Percentiles rank a stretch among this genome's conserved stretches.
Evolutionary conservation across 2,113 vertebrate genomes (phyloP).

Genomic region (Lepisosteus oculatus): DNA sequence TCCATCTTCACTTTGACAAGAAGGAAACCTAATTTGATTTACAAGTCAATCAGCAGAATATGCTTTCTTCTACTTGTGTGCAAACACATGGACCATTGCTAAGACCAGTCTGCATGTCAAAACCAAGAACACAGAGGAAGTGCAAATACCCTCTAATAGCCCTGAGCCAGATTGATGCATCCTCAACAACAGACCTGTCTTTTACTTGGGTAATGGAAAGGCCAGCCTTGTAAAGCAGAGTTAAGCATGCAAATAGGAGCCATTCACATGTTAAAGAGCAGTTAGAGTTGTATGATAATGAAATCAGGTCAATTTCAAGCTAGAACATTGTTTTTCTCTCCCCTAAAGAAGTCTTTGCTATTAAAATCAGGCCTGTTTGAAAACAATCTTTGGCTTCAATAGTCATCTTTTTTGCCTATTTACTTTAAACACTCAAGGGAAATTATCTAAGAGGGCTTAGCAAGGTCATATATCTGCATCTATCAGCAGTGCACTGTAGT

Average conservation of each 20-base stretch:
- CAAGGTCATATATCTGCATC: constrained; percentile 40
- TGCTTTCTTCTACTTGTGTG: constrained; percentile 40
- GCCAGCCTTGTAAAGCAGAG: constrained; percentile 65
- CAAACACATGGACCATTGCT: constrained; percentile 30
- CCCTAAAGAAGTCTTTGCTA: constrained; percentile 39
- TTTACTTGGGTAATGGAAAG: constrained; percentile 55
- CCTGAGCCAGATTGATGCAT: constrained; percentile 73
- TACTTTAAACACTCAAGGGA: constrained; percentile 43
- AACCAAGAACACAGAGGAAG: constrained; percentile 70
- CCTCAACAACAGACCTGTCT: constrained; percentile 66
- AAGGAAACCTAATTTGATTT: background rate
- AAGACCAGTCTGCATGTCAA: constrained; percentile 66
- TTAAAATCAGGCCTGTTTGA: constrained; percentile 44
- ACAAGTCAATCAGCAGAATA: constrained; percentile 48
- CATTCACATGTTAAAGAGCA: constrained; percentile 70
- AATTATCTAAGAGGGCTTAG: constrained; percentile 32
- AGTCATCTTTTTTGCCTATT: constrained; percentile 37
- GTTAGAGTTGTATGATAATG: constrained; percentile 61
- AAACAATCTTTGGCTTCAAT: constrained; percentile 58
- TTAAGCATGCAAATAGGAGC: constrained; percentile 68
- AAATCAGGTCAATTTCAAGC: constrained; percentile 57
- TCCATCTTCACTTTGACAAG: constrained; percentile 4
- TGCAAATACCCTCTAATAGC: constrained; percentile 77
- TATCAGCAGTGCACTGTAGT: constrained; percentile 26
- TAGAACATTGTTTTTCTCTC: constrained; percentile 44